Percentiles rank a stretch among this genome's conserved stretches.
These are phyloP conservation scores for Mythimna pallens DNA, from an alignment of 2,888 invertebrate genomes.

Conservation along the genomic window DNA sequence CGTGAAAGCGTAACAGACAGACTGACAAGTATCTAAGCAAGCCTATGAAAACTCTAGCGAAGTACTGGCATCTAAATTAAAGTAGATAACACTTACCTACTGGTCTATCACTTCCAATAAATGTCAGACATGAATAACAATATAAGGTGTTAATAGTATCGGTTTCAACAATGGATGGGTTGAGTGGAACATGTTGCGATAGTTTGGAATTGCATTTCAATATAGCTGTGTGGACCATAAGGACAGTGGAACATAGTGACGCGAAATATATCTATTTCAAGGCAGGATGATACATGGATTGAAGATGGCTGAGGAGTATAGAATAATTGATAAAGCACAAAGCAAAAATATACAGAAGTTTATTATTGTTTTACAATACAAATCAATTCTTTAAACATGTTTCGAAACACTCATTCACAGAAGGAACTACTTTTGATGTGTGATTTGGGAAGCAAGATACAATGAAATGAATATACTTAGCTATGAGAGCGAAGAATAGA, in stretches of 20 bases:
- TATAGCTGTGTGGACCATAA: neutral
- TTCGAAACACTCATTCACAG: neutral
- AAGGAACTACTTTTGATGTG: neutral
- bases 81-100: conserved; percentile 46
- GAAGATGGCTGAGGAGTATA: neutral
- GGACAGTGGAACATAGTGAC: too few species aligned
- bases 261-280: neutral
- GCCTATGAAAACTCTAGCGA: too few species aligned
- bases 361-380: neutral
- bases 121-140: conserved; percentile 53
- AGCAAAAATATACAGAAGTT: neutral
- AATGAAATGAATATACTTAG: neutral
- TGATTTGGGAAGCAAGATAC: neutral
- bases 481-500: neutral
- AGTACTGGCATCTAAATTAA: conserved; percentile 19
- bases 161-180: neutral
- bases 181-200: neutral
- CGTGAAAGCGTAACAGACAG: too few species aligned
- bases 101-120: conserved; percentile 48
- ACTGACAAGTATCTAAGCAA: neutral
- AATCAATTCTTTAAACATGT: neutral
- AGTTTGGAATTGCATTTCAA: neutral
- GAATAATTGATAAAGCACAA: neutral
- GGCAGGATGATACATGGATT: neutral
- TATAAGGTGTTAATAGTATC: conserved; percentile 40